Evolutionary conservation across 2,113 vertebrate genomes (phyloP).

Genomic region (Pseudorectes ferrugineus): DNA sequence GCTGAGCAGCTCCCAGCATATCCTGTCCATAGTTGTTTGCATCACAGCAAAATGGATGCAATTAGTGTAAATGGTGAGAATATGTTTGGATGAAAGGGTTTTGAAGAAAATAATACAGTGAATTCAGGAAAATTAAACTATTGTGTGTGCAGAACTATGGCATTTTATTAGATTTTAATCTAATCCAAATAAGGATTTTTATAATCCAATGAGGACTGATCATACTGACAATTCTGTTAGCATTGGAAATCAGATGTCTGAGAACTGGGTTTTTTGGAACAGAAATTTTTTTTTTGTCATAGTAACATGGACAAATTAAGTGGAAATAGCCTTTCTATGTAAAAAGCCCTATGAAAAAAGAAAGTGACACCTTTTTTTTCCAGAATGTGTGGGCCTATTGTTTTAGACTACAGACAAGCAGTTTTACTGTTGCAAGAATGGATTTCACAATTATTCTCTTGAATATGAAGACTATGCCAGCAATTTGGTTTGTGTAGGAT

Average conservation of each 20-base stretch:
- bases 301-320: neutral
- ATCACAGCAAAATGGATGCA: neutral
- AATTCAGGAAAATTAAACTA: neutral
- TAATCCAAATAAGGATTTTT: neutral
- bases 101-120: neutral
- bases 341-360: neutral
- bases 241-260: neutral
- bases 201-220: neutral
- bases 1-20: neutral
- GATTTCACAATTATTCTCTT: neutral
- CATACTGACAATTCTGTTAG: neutral
- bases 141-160: neutral
- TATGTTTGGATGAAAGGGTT: neutral
- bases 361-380: neutral
- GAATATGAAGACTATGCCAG: neutral
- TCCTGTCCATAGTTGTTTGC: neutral
- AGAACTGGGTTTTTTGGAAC: neutral
- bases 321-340: neutral
- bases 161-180: neutral
- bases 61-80: neutral
- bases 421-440: neutral
- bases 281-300: neutral
- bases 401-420: neutral
- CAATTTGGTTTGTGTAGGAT: neutral
- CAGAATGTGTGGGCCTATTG: neutral